Percentiles rank a stretch among this genome's conserved stretches.
phyloP scores from a whole-genome alignment of 2,797 vertebrate genomes.

The Platyrinchus mystaceus region DNA sequence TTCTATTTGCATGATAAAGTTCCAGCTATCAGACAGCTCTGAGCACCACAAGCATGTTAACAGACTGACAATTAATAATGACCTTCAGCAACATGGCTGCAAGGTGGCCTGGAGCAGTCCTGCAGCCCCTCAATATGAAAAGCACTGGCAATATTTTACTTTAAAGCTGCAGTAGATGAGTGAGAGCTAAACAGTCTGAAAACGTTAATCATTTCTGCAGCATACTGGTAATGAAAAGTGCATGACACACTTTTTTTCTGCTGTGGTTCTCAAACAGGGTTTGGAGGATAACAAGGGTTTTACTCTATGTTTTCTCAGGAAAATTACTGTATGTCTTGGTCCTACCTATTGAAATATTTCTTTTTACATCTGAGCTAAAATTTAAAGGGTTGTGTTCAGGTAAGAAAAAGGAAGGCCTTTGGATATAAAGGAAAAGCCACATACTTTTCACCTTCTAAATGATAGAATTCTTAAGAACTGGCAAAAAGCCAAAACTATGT shows the following conservation, averaged over 20 bases:
- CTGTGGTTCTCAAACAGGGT: neutral
- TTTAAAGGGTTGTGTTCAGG: neutral
- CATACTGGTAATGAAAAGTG: neutral
- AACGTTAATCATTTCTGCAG: neutral
- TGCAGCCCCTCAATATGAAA: neutral
- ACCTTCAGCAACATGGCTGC: neutral
- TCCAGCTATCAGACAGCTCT: neutral
- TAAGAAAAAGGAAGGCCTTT: neutral
- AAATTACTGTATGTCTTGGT: neutral
- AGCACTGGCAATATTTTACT: neutral
- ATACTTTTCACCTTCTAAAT: neutral
- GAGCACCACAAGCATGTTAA: neutral
- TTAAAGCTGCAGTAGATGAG: neutral
- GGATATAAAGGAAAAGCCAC: neutral
- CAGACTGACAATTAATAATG: neutral
- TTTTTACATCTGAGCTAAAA: neutral
- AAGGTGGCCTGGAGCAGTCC: neutral
- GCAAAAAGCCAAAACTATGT: conserved; percentile 7
- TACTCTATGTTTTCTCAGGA: neutral
- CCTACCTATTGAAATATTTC: neutral
- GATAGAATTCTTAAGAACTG: neutral
- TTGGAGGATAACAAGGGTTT: neutral
- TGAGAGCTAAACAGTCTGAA: neutral
- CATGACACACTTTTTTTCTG: neutral
- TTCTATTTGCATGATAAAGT: neutral